A percentile compares a stretch with the other conserved stretches of the same genome.
phyloP scores from a whole-genome alignment of 2,888 invertebrate species.

The Lasius platythorax region DNA sequence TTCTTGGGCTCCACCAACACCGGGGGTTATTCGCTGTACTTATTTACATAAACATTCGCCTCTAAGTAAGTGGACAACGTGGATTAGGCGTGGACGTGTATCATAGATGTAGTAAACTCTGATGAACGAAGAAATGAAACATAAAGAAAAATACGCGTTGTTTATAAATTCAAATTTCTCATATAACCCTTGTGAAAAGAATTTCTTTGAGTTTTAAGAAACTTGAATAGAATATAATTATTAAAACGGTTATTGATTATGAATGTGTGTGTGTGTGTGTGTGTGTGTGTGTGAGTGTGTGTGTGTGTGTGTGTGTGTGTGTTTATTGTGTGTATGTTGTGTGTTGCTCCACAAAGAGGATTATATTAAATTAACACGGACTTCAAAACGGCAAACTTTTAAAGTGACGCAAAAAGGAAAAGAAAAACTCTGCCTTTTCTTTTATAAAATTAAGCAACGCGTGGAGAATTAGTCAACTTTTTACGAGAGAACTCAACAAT shows the following conservation, averaged over 20 bases:
- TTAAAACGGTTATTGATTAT: not conserved
- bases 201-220: not conserved
- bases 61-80: slow-evolving; percentile 36
- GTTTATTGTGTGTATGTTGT: not conserved
- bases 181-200: not conserved
- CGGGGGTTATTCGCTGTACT: slow-evolving; percentile 42
- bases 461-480: slow-evolving; percentile 42
- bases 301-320: no score
- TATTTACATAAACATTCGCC: slow-evolving; percentile 54
- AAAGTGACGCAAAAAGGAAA: not conserved
- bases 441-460: slow-evolving; percentile 28
- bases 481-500: slow-evolving; percentile 32
- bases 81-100: slow-evolving; percentile 41
- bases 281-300: no score
- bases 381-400: not conserved
- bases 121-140: not conserved
- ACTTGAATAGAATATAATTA: not conserved
- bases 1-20: slow-evolving; percentile 19
- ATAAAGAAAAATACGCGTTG: not conserved
- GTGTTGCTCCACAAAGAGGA: not conserved
- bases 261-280: no score
- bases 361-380: not conserved
- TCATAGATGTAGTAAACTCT: not conserved
- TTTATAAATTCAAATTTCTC: not conserved
- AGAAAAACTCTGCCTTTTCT: not conserved